Evolutionary conservation across 2,888 invertebrate species (phyloP), one percentile per base, ranked within the genome.

Genomic region (Azorinus chamasolen): DNA sequence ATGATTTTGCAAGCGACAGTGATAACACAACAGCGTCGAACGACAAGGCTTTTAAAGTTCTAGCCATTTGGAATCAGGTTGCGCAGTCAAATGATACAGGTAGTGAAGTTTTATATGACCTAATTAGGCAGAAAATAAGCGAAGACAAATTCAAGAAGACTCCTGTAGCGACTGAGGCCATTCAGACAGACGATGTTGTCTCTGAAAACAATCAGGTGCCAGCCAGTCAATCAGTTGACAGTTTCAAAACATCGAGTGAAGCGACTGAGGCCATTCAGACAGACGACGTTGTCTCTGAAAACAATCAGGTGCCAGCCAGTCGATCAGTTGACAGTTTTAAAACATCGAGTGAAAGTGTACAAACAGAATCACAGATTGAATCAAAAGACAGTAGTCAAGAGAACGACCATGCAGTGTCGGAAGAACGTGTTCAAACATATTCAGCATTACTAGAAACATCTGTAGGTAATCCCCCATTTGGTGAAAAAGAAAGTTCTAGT

Each of bases 81-180:
- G 55, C 58, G n/a, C 37, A 62, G 16, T 27, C 68, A 37, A 59
- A 61, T 39, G 54, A 74, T 24, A 43, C 68, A 53, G 48, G 68
- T 51, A 68, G 63, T 59, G 58, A 74, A 53, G 74, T 68, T 8
- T 46, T 74, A 18, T 62, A 63, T 74, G 74, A 63, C 25, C 57
- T 74, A 6, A 63, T 74, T 37, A 25, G 58, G 14, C 57, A 68
- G 53, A 68, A 68, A 53, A 46, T 74, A 0, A 65, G 57, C 27
- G 55, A 62, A 12, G 54, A 61, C 14, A 43, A 22, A 10, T 10
- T 6, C 10, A 55, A 14, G 22, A 18, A 27, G n/a, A 8, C 54
- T 8, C 25, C 12, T 18, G 10, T 4, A 54, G 16, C 25, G 27
- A 4, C 54, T 32, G 5, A 32, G 10, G 10, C 32, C 10, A 32